A percentile compares a stretch with the other conserved stretches of the same genome.
These are phyloP conservation scores for Torymus aiolomorphi DNA, from an alignment of 2,888 invertebrate genomes.

Conservation along the genomic window DNA sequence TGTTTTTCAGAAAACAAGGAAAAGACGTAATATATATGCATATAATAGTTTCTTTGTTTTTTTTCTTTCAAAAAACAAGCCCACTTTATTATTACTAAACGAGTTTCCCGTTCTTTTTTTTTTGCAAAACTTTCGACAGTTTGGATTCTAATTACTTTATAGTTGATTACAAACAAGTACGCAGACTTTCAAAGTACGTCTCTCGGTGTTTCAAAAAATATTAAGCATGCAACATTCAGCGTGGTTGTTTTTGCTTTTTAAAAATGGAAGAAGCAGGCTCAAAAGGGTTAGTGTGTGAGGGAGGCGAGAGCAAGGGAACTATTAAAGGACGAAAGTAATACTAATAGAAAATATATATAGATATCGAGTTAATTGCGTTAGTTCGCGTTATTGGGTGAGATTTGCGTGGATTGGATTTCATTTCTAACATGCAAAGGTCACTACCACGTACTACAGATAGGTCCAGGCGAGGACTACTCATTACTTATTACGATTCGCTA, in stretches of 20 bases:
- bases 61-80: slow-evolving; percentile 33
- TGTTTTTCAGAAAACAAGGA: slow-evolving; percentile 39
- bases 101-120: slow-evolving; percentile 6
- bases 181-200: slow-evolving; percentile 64
- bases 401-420: slow-evolving; percentile 50
- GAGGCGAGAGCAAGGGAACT: slow-evolving; percentile 49
- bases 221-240: slow-evolving; percentile 71
- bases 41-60: slow-evolving; percentile 15
- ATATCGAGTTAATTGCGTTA: slow-evolving; percentile 47
- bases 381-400: slow-evolving; percentile 44
- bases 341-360: slow-evolving; percentile 28
- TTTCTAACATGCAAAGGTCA: slow-evolving; percentile 72
- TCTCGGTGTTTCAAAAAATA: slow-evolving; percentile 55
- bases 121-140: slow-evolving; percentile 32
- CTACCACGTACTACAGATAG: slow-evolving; percentile 68
- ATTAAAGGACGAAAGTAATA: slow-evolving; percentile 10
- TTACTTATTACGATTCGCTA: slow-evolving; percentile 62
- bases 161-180: slow-evolving; percentile 71
- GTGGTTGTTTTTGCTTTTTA: slow-evolving; percentile 54
- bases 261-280: slow-evolving; percentile 52
- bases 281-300: slow-evolving; percentile 2
- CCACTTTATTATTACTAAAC: slow-evolving; percentile 12
- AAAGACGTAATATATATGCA: slow-evolving; percentile 33
- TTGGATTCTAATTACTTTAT: slow-evolving; percentile 50
- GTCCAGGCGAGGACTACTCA: slow-evolving; percentile 61